phyloP scores from a whole-genome alignment of 2,888 invertebrate genomes.

The Tiliacea aurago region DNA sequence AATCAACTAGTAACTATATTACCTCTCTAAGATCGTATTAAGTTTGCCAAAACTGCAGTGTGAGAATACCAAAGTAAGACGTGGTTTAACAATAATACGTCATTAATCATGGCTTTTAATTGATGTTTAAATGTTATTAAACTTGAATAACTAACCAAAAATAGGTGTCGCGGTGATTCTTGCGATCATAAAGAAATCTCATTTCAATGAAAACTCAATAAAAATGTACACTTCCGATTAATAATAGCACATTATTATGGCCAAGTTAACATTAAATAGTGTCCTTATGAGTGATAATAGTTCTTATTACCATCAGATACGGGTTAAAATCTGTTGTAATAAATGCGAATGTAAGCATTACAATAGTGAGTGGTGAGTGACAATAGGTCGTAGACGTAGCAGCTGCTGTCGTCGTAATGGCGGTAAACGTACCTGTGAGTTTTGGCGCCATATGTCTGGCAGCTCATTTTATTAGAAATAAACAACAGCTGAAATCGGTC shows the following conservation, averaged over 20 bases:
- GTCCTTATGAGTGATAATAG: conserved; percentile 50
- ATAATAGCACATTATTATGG: conserved; percentile 71
- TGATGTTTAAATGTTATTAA: conserved; percentile 60
- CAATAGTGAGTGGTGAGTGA: conserved; percentile 50
- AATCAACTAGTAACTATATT: conserved; percentile 3
- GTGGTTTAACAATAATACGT: conserved; percentile 44
- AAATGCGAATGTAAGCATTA: conserved; percentile 66
- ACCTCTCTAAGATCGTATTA: conserved; percentile 11
- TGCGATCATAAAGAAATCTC: conserved; percentile 60
- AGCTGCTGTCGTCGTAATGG: conserved; percentile 79
- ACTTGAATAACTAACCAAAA: conserved; percentile 65
- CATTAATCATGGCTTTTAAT: conserved; percentile 57
- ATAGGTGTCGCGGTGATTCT: conserved; percentile 54
- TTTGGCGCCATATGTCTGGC: conserved; percentile 65
- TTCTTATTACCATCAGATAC: conserved; percentile 53
- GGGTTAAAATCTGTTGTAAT: conserved; percentile 63
- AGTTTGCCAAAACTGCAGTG: conserved; percentile 33
- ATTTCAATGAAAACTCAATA: conserved; percentile 75
- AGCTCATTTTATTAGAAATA: conserved; percentile 20
- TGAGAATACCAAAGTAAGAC: conserved; percentile 34
- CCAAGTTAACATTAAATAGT: conserved; percentile 61
- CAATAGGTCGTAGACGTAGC: conserved; percentile 76
- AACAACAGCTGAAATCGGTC: neutral
- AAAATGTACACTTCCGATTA: conserved; percentile 77
- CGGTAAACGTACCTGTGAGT: conserved; percentile 49